phyloP scores from a whole-genome alignment of 2,113 vertebrate species.

The Pitta sordida region DNA sequence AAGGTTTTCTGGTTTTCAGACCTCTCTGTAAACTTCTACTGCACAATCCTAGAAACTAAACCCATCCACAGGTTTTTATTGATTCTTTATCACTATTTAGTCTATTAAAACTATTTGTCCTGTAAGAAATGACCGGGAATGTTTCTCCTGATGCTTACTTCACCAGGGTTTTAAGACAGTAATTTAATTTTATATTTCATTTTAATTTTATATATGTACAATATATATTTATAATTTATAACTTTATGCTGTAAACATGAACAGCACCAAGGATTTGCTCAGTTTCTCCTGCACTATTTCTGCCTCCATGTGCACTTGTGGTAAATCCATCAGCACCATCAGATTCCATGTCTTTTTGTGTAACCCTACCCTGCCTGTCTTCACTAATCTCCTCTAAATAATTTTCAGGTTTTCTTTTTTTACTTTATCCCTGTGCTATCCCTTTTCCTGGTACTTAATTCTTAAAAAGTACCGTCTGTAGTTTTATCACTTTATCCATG shows the following conservation, averaged over 20 bases:
- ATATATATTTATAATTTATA: too few relatives aligned
- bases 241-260: not conserved
- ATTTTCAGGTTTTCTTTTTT: not conserved
- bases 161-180: too few relatives aligned
- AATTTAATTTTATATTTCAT: too few relatives aligned
- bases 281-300: not conserved
- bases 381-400: not conserved
- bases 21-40: not conserved
- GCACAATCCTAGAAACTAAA: not conserved
- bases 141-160: not conserved
- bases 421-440: not conserved
- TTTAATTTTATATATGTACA: too few relatives aligned
- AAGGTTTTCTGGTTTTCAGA: not conserved
- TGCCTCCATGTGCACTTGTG: not conserved
- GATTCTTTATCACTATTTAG: not conserved
- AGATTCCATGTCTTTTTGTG: not conserved
- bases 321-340: not conserved
- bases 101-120: not conserved
- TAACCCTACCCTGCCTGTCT: not conserved
- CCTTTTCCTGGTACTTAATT: not conserved
- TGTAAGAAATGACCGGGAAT: not conserved
- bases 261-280: not conserved
- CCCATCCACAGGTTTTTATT: not conserved
- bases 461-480: not conserved
- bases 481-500: not conserved